Base-by-base conservation (phyloP, 2,888 invertebrate genomes). In the Agrilus biguttatus region DNA sequence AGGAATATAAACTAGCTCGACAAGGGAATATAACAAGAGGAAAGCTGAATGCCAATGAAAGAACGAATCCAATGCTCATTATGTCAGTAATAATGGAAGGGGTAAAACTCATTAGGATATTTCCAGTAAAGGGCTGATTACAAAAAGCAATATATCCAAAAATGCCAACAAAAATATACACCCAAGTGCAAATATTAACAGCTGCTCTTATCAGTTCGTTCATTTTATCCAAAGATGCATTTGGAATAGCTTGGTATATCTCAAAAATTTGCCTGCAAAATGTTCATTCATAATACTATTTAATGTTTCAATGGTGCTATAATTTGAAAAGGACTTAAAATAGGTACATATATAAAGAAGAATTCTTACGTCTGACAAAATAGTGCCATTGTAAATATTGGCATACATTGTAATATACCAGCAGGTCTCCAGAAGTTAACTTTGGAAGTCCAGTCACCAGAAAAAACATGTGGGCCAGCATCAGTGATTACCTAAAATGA, bases 21-120 rank as follows among this genome's bases (percentile, higher is more conserved):
- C 95, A 95, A 0, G 97, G 97, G 66, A 96, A 96, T 62, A 97
- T 88, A 53, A 93, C 89, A 49, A 98, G 74, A 1, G 97, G 97
- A 68, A 97, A 96, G 59, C 95, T 95, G 62, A 93, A 88, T 13
- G 93, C 93, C 28, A 97, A 78, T 1, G 95, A 93, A 55, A 95
- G 70, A 8, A 96, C 85, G 70, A 97, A 97, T 21, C 93, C 91
- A 49, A 95, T 73, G 72, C 95, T 95, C 57, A 96, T 89, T 45
- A 86, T 74, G 66, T 95, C 90, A 53, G 86, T 89, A 33, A 83
- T 75, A 59, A 83, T 69, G 3, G 88, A 84, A 1, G 84, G 80
- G 28, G 83, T 77, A 54, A 97, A 80, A 62, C 84, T 87, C 63
- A 92, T 76, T 49, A 97, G 71, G 49, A 97, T 83, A 62, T 97